Conservation (phyloP, 2,113 vertebrate species). For the Bufo gargarizans region DNA sequence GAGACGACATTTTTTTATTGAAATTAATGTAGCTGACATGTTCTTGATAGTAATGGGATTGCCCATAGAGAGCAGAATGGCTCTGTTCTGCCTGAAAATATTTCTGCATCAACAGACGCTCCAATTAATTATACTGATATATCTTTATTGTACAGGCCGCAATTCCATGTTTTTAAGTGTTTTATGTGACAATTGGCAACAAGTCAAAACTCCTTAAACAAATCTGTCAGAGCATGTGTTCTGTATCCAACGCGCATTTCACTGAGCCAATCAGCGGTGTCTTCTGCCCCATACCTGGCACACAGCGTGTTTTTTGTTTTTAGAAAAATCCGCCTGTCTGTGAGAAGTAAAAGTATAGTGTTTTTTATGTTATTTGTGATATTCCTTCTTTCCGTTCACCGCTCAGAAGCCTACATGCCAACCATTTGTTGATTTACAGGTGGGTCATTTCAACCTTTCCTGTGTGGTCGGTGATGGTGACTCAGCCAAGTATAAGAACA, state of each 20-base stretch:
- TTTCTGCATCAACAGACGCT: background rate
- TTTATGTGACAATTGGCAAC: constrained; percentile 3
- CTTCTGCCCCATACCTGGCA: background rate
- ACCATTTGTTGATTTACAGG: background rate
- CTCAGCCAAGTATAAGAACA: background rate
- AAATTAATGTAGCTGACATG: background rate
- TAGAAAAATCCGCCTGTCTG: background rate
- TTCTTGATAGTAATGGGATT: background rate
- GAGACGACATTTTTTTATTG: background rate
- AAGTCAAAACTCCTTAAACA: constrained; percentile 9
- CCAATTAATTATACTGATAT: background rate
- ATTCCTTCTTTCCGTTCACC: background rate
- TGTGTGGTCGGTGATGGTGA: background rate
- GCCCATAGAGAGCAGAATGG: background rate
- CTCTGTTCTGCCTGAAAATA: background rate
- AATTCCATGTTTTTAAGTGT: background rate
- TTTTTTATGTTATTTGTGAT: background rate
- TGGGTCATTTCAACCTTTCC: background rate
- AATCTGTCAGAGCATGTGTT: constrained; percentile 34
- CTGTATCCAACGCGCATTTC: background rate
- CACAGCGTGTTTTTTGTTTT: background rate
- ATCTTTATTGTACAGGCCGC: background rate
- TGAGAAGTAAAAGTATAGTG: background rate
- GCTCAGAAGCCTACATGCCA: background rate
- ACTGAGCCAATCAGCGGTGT: background rate